These are phyloP conservation scores for Dendrocincla fuliginosa DNA, from an alignment of 2,797 vertebrate species.

Conservation along the genomic window DNA sequence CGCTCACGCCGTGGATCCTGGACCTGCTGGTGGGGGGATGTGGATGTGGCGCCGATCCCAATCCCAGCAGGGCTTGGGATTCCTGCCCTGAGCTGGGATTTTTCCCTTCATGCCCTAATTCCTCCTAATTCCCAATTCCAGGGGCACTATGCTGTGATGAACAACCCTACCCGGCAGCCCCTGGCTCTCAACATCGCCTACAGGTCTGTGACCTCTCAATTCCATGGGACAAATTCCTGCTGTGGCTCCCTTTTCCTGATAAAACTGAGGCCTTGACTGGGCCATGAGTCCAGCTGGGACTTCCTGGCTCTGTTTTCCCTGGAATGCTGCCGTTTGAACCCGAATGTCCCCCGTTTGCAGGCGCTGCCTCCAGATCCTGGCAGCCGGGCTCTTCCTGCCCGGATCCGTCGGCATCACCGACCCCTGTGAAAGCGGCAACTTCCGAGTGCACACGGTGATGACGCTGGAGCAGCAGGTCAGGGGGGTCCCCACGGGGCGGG, in stretches of 20 bases:
- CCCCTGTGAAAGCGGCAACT: slow-evolving; percentile 95
- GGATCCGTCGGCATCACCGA: slow-evolving; percentile 97
- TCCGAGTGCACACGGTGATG: slow-evolving; percentile 97
- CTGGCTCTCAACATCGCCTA: slow-evolving; percentile 93
- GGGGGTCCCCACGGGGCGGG: background rate
- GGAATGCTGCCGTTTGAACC: rapidly evolving
- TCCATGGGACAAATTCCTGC: rapidly evolving
- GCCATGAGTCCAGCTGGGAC: background rate
- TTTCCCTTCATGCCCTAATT: rapidly evolving
- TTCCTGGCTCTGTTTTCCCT: rapidly evolving
- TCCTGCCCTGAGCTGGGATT: rapidly evolving
- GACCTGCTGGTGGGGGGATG: slow-evolving; percentile 84
- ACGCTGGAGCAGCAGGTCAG: slow-evolving; percentile 94
- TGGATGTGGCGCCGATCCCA: rapidly evolving
- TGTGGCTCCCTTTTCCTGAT: rapidly evolving
- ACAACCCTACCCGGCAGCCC: slow-evolving; percentile 94
- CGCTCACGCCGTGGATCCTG: slow-evolving; percentile 95
- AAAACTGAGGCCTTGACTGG: rapidly evolving
- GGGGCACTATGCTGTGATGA: slow-evolving; percentile 98
- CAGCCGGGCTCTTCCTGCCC: slow-evolving; percentile 92
- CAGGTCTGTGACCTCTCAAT: slow-evolving; percentile 67
- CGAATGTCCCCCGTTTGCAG: background rate
- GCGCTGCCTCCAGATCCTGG: slow-evolving; percentile 97
- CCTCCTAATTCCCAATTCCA: background rate
- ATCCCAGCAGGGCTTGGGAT: rapidly evolving